phyloP scores from a whole-genome alignment of 1,140 invertebrate species.

The Lepidostoma basale region DNA sequence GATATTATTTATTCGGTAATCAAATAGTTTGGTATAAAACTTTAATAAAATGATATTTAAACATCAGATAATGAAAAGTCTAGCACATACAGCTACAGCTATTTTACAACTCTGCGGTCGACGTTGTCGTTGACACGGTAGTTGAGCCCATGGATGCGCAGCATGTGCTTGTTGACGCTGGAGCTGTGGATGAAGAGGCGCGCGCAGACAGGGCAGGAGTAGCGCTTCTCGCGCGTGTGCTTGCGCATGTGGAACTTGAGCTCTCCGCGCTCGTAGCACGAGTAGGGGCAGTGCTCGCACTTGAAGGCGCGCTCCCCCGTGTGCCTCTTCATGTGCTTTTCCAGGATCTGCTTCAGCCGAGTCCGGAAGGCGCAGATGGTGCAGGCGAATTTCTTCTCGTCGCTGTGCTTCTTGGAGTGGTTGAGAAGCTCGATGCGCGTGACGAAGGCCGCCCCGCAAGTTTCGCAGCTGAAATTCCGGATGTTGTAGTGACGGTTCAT shows the following conservation, averaged over 20 bases:
- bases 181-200: slow-evolving; percentile 59
- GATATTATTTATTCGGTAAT: too few relatives aligned
- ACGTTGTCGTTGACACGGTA: slow-evolving; percentile 53
- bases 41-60: too few relatives aligned
- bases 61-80: too few relatives aligned
- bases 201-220: slow-evolving; percentile 61
- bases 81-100: too few relatives aligned
- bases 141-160: slow-evolving; percentile 52
- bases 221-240: slow-evolving; percentile 64
- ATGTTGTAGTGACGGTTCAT: slow-evolving; percentile 58
- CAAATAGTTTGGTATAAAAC: neutral
- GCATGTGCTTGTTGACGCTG: slow-evolving; percentile 58
- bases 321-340: slow-evolving; percentile 58
- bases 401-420: slow-evolving; percentile 54
- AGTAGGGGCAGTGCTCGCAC: slow-evolving; percentile 52
- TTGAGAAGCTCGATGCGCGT: slow-evolving; percentile 55
- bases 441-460: slow-evolving; percentile 58
- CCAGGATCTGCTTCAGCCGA: slow-evolving; percentile 57
- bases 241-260: slow-evolving; percentile 57
- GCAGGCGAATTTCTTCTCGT: slow-evolving; percentile 53
- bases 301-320: slow-evolving; percentile 55
- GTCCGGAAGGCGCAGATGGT: slow-evolving; percentile 59
- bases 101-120: slow-evolving; percentile 40
- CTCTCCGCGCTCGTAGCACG: slow-evolving; percentile 54
- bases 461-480: slow-evolving; percentile 58